Evolutionary conservation across 2,888 invertebrate species (phyloP).

Genomic region (Tetragonisca angustula): DNA sequence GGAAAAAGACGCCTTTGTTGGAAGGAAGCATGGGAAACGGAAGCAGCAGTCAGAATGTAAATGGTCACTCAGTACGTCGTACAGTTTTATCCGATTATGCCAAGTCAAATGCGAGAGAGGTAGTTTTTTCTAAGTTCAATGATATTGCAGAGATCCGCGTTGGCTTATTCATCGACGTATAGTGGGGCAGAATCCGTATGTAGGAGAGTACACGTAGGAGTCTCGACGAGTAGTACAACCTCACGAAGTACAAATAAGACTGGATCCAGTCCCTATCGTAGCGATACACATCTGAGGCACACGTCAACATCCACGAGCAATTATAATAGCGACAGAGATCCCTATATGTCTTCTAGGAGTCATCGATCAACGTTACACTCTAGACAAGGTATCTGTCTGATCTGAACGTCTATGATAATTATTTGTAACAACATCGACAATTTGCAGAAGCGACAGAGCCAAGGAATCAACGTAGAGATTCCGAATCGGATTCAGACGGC

Average conservation of each 20-base stretch:
- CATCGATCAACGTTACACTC: conserved; percentile 76
- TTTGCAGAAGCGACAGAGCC: conserved; percentile 74
- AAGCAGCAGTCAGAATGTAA: conserved; percentile 91
- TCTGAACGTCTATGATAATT: too few relatives aligned
- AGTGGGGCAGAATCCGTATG: conserved; percentile 88
- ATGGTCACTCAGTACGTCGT: conserved; percentile 85
- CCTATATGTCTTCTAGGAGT: conserved; percentile 80
- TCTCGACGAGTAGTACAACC: conserved; percentile 97
- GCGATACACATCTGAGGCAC: conserved; percentile 93
- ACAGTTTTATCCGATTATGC: background rate
- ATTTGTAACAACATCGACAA: background rate
- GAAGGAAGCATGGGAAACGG: conserved; percentile 89
- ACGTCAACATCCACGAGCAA: conserved; percentile 95
- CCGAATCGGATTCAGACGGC: conserved; percentile 93
- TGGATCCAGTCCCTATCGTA: conserved; percentile 95
- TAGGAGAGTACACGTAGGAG: conserved; percentile 92
- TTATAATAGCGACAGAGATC: conserved; percentile 87
- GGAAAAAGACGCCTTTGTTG: conserved; percentile 92
- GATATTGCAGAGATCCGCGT: conserved; percentile 88
- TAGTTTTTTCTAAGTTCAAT: background rate
- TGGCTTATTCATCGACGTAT: conserved; percentile 93
- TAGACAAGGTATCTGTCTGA: conserved; percentile 74
- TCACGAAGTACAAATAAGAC: conserved; percentile 97
- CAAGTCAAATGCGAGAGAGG: background rate
- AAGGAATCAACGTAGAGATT: conserved; percentile 86